Conservation (phyloP, 1,140 invertebrate genomes). For the Trypoxylus dichotomus region DNA sequence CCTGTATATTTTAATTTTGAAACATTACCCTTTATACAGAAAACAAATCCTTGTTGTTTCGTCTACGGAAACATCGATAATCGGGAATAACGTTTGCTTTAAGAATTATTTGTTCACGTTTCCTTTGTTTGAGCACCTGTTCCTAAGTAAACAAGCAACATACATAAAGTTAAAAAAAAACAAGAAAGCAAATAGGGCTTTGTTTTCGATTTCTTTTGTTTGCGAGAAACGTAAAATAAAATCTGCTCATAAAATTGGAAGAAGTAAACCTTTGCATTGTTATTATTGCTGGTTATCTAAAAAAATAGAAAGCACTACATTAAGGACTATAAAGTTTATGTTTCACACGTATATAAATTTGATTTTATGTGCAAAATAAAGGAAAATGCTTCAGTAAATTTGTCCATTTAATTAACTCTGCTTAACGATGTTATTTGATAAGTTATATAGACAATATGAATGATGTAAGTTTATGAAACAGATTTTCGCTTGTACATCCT, state of each 20-base stretch:
- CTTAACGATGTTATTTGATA: neutral
- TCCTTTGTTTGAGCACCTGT: neutral
- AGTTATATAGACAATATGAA: neutral
- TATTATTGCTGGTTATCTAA: too few relatives aligned
- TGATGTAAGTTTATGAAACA: neutral
- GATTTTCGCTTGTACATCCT: neutral
- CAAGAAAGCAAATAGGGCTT: neutral
- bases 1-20: too few relatives aligned
- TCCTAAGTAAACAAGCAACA: neutral
- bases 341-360: neutral
- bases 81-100: neutral
- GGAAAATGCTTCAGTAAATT: neutral
- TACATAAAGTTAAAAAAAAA: neutral
- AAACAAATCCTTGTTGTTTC: too few relatives aligned
- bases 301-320: too few relatives aligned
- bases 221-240: too few relatives aligned
- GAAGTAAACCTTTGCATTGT: too few relatives aligned
- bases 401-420: neutral
- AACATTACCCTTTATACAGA: too few relatives aligned
- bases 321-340: too few relatives aligned
- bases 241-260: too few relatives aligned
- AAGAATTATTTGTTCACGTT: neutral
- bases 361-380: neutral
- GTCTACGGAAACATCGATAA: neutral
- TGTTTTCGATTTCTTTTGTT: neutral